Percentiles rank a stretch among this genome's conserved stretches.
Conservation (phyloP, 2,888 invertebrate species). For the Campoplex capitator region DNA sequence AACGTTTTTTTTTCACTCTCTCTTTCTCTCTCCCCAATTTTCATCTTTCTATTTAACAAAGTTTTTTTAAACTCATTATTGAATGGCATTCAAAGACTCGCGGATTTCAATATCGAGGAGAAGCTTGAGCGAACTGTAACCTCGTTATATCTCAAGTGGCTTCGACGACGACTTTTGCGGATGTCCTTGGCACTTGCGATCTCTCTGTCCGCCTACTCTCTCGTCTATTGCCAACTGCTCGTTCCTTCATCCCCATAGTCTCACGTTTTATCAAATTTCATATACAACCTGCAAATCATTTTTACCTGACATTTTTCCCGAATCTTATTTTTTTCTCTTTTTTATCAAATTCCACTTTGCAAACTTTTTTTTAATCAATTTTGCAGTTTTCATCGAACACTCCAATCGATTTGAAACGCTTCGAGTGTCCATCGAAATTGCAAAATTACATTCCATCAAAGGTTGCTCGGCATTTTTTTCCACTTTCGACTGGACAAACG, state of each 20-base stretch:
- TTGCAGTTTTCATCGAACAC: neutral
- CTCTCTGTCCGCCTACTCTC: neutral
- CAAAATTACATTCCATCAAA: neutral
- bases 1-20: neutral
- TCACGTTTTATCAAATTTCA: conserved; percentile 13
- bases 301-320: neutral
- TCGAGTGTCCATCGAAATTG: neutral
- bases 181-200: conserved; percentile 11
- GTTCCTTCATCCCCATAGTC: neutral
- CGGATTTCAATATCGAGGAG: conserved; percentile 26
- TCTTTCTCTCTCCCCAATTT: neutral
- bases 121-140: conserved; percentile 47
- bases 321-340: neutral
- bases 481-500: neutral
- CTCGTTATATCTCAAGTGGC: conserved; percentile 56
- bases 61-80: conserved; percentile 14
- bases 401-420: neutral
- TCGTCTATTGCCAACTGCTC: conserved; percentile 8
- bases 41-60: neutral
- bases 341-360: neutral
- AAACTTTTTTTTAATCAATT: neutral
- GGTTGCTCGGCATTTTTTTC: neutral
- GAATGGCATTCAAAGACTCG: conserved; percentile 13
- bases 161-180: conserved; percentile 26
- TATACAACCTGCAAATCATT: neutral